phyloP scores from a whole-genome alignment of 2,797 vertebrate species.

The Phrynocephalus vlangalii region DNA sequence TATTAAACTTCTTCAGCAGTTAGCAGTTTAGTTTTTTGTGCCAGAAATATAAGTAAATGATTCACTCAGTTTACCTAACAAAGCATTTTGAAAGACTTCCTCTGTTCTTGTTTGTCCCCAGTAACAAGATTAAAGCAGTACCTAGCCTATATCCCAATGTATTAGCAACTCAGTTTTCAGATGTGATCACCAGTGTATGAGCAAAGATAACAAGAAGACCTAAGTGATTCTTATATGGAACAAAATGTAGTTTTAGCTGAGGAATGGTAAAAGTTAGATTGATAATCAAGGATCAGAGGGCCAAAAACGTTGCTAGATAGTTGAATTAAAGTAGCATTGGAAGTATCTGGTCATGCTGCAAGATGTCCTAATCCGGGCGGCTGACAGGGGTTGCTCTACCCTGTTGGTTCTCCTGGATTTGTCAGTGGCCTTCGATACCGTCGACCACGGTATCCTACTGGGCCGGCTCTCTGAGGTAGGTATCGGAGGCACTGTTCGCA shows the following conservation, averaged over 20 bases:
- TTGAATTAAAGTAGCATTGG: neutral
- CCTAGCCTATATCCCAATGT: neutral
- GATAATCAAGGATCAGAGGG: neutral
- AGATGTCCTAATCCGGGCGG: no score
- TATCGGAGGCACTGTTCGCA: no score
- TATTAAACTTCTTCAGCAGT: slow-evolving; percentile 12
- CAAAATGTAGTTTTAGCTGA: neutral
- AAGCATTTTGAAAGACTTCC: neutral
- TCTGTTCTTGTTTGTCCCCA: neutral
- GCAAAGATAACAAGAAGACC: neutral
- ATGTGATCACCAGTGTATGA: neutral
- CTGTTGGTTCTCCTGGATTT: no score
- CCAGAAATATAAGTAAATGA: slow-evolving; percentile 7
- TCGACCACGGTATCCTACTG: no score
- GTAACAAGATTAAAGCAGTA: neutral
- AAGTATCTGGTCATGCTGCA: neutral
- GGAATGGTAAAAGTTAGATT: neutral
- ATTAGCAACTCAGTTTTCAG: slow-evolving; percentile 16
- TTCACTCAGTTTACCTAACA: slow-evolving; percentile 5
- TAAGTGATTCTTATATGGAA: neutral
- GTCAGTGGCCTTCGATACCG: no score
- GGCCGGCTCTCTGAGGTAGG: no score
- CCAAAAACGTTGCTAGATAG: neutral
- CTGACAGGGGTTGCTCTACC: no score
- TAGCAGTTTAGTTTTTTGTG: slow-evolving; percentile 4